Evolutionary conservation across 2,888 invertebrate species (phyloP).

Genomic region (Ischnura elegans): DNA sequence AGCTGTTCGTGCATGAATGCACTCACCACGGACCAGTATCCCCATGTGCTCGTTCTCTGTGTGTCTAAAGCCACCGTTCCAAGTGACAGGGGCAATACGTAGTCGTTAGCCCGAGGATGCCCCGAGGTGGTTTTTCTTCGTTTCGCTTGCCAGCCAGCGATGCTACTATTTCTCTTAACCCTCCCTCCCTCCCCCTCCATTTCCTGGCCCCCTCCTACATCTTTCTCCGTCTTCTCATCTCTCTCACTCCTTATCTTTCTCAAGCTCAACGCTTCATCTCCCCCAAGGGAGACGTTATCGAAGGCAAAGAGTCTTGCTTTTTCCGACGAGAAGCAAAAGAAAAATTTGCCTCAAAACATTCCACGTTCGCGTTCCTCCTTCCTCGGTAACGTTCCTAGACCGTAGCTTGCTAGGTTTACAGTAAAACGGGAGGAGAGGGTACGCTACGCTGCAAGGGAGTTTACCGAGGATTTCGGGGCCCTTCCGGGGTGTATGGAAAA

Average conservation of each 20-base stretch:
- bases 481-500: too few species aligned
- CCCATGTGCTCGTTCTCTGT: background rate
- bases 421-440: background rate
- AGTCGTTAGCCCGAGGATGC: conserved; percentile 54
- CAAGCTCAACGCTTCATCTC: background rate
- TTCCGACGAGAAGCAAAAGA: background rate
- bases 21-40: background rate
- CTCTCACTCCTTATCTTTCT: background rate
- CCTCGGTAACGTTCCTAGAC: background rate
- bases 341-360: background rate
- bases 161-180: background rate
- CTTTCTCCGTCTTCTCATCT: background rate
- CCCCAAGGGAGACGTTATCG: conserved; percentile 9
- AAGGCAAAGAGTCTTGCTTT: background rate
- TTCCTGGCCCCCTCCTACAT: background rate
- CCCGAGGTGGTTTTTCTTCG: conserved; percentile 58
- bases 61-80: background rate
- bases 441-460: too few species aligned
- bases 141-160: conserved; percentile 2
- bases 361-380: background rate
- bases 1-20: background rate
- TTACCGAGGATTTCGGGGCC: too few species aligned
- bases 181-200: background rate
- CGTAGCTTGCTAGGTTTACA: background rate
- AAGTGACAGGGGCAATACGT: conserved; percentile 58